Base-by-base conservation (phyloP, 53 echinoderm and acorn worm species). In the Hippasteria phrygiana region DNA sequence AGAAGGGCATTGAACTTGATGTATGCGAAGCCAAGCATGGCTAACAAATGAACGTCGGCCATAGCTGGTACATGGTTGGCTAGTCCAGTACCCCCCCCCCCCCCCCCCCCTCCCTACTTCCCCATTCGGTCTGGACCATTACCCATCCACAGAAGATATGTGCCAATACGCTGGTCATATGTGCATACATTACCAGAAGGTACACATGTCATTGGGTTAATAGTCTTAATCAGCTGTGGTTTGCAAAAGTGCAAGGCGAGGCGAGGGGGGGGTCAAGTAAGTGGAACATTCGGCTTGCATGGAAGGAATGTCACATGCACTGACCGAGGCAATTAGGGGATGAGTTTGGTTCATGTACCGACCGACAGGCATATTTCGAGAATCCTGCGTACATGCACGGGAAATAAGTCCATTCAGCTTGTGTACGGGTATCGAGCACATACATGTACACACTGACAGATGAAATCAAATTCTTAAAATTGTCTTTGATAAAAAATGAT, bases 1-100 rank as follows among this genome's bases (percentile, higher is more conserved):
- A 20, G 59, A 85, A 85, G 85, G 85, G 71, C 85, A 71, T 29
- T 64, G 85, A 85, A 70, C 85, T 71, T 43, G 27, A 0, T 18
- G 26, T 1, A 47, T 55, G 78, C 17, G 78, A 36, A 56, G 39
- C 22, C 39, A 56, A 55, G 78, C 78, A 56, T 78, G 81, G 55
- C 38, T 71, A 38, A 69, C 69, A 37, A 85, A 24, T 54, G 55
- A 71, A 50, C 51, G 17, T 20, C 26, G 74, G 36, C 55, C 27
- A n/a, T 5, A 4, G 43, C 45, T 18, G 36, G 26, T 59, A 35
- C 36, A 67, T 31, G 69, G 59, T n/a, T 26, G n/a, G 59, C 33
- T 67, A 16, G 69, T 10, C 37, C 69, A 10, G 69, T 67, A 8
- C 37, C 69, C 69, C 24, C 20, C 4, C 18, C n/a, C 3, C 69